Percentiles rank a stretch among this genome's conserved stretches.
phyloP scores from a whole-genome alignment of 1,140 invertebrate genomes.

The Muscidifurax raptorellus region DNA sequence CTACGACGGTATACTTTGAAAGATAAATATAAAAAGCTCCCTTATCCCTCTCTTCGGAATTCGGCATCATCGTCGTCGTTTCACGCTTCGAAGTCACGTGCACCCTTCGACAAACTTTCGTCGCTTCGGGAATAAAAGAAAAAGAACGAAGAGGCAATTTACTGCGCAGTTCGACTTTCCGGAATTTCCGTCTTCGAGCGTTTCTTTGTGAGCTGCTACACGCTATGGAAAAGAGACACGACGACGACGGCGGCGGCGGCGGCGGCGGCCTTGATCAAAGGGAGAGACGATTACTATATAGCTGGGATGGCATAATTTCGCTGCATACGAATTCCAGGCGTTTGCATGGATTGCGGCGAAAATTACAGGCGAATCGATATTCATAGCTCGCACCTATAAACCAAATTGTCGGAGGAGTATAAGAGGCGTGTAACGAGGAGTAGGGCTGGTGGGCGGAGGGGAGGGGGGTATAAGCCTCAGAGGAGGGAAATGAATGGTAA shows the following conservation, averaged over 20 bases:
- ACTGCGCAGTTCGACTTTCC: neutral
- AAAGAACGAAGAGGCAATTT: neutral
- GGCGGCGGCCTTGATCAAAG: neutral
- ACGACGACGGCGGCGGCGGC: no score
- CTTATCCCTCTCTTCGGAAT: neutral
- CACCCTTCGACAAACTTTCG: neutral
- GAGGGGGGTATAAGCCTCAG: neutral
- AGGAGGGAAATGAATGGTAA: neutral
- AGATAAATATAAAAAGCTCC: neutral
- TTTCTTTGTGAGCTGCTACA: neutral
- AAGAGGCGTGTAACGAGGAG: neutral
- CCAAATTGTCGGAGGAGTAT: neutral
- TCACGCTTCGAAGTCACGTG: neutral
- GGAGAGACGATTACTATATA: neutral
- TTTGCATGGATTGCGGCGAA: neutral
- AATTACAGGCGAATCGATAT: neutral
- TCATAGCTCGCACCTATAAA: neutral
- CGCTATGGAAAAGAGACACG: neutral
- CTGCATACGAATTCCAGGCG: neutral
- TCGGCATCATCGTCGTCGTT: conserved; percentile 5
- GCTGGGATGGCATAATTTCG: neutral
- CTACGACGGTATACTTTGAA: neutral
- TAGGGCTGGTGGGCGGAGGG: neutral
- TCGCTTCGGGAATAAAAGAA: neutral
- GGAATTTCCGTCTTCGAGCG: neutral